These are phyloP conservation scores for Acleris laterana DNA, from an alignment of 2,888 invertebrate genomes.

Conservation along the genomic window DNA sequence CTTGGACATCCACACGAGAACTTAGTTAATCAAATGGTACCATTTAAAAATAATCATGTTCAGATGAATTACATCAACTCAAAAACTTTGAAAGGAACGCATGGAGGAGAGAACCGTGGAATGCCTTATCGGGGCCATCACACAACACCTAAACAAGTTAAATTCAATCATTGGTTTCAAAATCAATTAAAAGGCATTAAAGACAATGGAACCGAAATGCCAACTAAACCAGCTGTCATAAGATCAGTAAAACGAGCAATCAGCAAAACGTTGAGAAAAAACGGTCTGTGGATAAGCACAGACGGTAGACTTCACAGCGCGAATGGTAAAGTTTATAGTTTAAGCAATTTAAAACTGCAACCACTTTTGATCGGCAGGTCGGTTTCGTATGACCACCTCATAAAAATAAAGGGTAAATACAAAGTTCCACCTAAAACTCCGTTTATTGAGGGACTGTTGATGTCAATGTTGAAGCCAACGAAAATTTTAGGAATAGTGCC, in stretches of 20 bases:
- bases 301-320: slow-evolving; percentile 51
- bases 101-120: no score
- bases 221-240: slow-evolving; percentile 44
- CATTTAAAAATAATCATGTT: no score
- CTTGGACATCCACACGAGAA: no score
- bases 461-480: slow-evolving; percentile 53
- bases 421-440: slow-evolving; percentile 43
- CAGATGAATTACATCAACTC: no score
- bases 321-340: slow-evolving; percentile 48
- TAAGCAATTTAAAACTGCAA: slow-evolving; percentile 53
- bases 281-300: slow-evolving; percentile 48
- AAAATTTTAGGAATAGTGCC: slow-evolving; percentile 63
- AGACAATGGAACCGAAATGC: slow-evolving; percentile 37
- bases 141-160: background rate
- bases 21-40: no score
- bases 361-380: slow-evolving; percentile 60
- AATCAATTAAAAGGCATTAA: slow-evolving; percentile 50
- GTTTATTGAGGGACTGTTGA: slow-evolving; percentile 56
- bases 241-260: slow-evolving; percentile 48
- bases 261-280: slow-evolving; percentile 51
- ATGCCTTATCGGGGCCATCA: no score
- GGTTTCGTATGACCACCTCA: slow-evolving; percentile 43
- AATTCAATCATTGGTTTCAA: slow-evolving; percentile 54
- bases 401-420: slow-evolving; percentile 35
- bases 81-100: no score